A percentile compares a stretch with the other conserved stretches of the same genome.
Evolutionary conservation across 2,888 invertebrate genomes (phyloP).

Genomic region (Rotaria macrura): DNA sequence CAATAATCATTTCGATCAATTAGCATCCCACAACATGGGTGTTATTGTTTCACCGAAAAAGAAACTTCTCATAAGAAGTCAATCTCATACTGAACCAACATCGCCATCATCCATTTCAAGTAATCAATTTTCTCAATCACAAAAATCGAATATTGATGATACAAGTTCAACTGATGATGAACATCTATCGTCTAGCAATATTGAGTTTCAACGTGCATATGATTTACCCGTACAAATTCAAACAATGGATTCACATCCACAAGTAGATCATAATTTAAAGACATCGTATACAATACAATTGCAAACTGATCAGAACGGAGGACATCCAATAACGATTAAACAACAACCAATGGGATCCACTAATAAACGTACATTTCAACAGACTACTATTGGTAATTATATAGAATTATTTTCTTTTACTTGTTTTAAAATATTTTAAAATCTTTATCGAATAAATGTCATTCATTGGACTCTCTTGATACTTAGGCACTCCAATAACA

Average conservation of each 20-base stretch:
- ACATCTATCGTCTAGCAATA: neutral
- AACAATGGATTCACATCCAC: neutral
- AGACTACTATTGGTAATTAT: neutral
- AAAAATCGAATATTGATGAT: neutral
- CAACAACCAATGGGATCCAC: neutral
- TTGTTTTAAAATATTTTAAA: neutral
- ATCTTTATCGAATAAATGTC: too few species aligned
- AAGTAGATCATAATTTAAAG: neutral
- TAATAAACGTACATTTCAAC: neutral
- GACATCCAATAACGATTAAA: neutral
- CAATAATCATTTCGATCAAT: neutral
- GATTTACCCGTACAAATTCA: neutral
- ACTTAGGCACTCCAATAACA: neutral
- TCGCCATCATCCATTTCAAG: neutral
- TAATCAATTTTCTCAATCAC: neutral
- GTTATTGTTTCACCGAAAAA: neutral
- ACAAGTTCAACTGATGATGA: neutral
- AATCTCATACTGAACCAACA: neutral
- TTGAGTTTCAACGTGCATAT: neutral
- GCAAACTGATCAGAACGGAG: neutral
- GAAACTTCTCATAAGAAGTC: conserved; percentile 5
- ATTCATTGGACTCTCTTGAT: too few species aligned
- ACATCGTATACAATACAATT: neutral
- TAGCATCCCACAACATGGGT: neutral
- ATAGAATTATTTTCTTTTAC: neutral